Conservation (phyloP, 2,888 invertebrate genomes). For the Hemithea aestivaria region DNA sequence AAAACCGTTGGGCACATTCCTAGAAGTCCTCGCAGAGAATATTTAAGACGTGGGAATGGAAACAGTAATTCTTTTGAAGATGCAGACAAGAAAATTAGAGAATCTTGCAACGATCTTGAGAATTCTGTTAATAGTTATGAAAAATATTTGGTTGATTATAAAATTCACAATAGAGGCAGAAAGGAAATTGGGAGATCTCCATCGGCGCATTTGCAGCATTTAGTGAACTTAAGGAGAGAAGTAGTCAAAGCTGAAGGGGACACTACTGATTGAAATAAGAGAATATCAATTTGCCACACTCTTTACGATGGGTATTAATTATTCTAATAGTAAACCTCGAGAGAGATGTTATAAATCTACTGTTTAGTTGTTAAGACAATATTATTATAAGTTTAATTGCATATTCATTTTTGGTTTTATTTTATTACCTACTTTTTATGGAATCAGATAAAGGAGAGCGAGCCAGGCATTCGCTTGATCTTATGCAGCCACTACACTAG, state of each 20-base stretch:
- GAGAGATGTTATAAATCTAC: no score
- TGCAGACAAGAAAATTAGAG: conserved; percentile 49
- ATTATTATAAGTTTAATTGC: no score
- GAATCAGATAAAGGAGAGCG: no score
- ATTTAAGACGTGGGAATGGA: conserved; percentile 16
- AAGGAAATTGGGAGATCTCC: conserved; percentile 50
- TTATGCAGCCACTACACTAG: no score
- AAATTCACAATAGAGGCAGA: conserved; percentile 23
- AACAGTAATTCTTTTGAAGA: conserved; percentile 32
- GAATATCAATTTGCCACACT: no score
- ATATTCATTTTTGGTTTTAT: no score
- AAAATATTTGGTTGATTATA: conserved; percentile 41
- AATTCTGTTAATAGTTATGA: conserved; percentile 52
- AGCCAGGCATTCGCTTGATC: no score
- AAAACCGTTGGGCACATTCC: conserved; percentile 22
- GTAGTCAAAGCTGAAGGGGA: conserved; percentile 74
- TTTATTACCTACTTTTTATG: no score
- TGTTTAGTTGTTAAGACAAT: no score
- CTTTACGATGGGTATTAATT: no score
- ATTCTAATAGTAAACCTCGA: no score
- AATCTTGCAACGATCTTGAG: conserved; percentile 56
- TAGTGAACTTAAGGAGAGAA: conserved; percentile 76
- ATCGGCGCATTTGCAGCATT: conserved; percentile 78
- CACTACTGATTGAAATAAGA: conserved; percentile 34
- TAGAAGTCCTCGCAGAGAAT: not conserved